Percentiles rank a stretch among this genome's conserved stretches.
Evolutionary conservation across 2,113 vertebrate species (phyloP).

Genomic region (Eulemur rufifrons): DNA sequence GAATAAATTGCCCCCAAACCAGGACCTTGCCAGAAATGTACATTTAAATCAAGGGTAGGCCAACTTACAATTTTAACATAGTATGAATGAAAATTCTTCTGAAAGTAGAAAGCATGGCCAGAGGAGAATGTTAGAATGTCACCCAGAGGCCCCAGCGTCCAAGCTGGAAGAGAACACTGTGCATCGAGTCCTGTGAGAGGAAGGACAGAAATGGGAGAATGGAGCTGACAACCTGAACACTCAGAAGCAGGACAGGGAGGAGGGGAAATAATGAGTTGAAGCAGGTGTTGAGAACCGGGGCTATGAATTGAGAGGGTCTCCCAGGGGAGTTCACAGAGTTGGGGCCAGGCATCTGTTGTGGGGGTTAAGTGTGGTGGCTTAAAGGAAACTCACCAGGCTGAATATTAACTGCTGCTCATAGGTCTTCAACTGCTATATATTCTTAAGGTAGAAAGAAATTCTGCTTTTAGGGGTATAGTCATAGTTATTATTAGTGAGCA

Average conservation of each 20-base stretch:
- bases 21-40: not conserved
- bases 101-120: not conserved
- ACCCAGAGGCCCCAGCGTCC: not conserved
- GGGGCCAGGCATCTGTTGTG: not conserved
- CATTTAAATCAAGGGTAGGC: not conserved
- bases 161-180: not conserved
- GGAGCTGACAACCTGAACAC: not conserved
- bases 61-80: not conserved
- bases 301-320: not conserved
- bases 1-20: not conserved
- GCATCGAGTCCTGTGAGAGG: not conserved
- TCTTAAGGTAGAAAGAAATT: slow-evolving; percentile 11
- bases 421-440: not conserved
- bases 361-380: not conserved
- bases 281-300: not conserved
- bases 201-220: not conserved
- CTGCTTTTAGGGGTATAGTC: not conserved
- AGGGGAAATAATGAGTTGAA: no score
- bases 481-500: not conserved
- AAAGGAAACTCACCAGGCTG: not conserved
- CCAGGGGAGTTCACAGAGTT: not conserved
- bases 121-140: not conserved
- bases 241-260: not conserved
- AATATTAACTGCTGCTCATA: not conserved
- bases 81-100: not conserved